Percentiles rank a stretch among this genome's conserved stretches.
Evolutionary conservation across 2,888 invertebrate species (phyloP).

Genomic region (Stenurella melanura): DNA sequence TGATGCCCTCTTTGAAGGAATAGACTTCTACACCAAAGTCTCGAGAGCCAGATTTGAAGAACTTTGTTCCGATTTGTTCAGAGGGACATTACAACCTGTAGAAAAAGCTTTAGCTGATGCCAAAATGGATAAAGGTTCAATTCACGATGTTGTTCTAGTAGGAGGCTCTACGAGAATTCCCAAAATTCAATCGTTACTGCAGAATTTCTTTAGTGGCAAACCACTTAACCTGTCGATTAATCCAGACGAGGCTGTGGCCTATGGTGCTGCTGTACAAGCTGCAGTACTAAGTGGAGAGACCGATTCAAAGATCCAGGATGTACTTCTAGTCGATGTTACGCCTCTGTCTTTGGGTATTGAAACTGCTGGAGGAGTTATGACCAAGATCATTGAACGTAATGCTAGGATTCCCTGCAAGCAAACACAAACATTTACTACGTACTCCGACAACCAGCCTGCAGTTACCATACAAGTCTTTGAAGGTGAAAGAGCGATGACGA

Average conservation of each 20-base stretch:
- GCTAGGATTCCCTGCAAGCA: slow-evolving; percentile 77
- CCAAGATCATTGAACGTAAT: slow-evolving; percentile 78
- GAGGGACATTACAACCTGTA: slow-evolving; percentile 81
- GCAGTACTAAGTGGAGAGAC: slow-evolving; percentile 72
- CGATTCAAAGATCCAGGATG: slow-evolving; percentile 84
- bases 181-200: slow-evolving; percentile 83
- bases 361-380: slow-evolving; percentile 89
- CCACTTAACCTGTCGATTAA: slow-evolving; percentile 69
- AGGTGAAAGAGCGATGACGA: slow-evolving; percentile 87
- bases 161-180: slow-evolving; percentile 89
- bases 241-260: slow-evolving; percentile 71
- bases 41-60: slow-evolving; percentile 86
- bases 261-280: slow-evolving; percentile 70
- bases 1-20: slow-evolving; percentile 83
- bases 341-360: slow-evolving; percentile 85
- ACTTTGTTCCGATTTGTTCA: slow-evolving; percentile 81
- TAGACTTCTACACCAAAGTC: slow-evolving; percentile 84
- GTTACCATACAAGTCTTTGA: slow-evolving; percentile 79
- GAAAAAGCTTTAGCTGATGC: slow-evolving; percentile 86
- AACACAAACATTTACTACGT: slow-evolving; percentile 79
- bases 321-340: slow-evolving; percentile 81
- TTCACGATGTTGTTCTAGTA: slow-evolving; percentile 88
- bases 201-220: slow-evolving; percentile 83
- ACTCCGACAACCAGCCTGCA: slow-evolving; percentile 81
- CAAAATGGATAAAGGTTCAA: slow-evolving; percentile 84